phyloP scores from a whole-genome alignment of 2,797 vertebrate genomes.

The Bradypus variegatus region DNA sequence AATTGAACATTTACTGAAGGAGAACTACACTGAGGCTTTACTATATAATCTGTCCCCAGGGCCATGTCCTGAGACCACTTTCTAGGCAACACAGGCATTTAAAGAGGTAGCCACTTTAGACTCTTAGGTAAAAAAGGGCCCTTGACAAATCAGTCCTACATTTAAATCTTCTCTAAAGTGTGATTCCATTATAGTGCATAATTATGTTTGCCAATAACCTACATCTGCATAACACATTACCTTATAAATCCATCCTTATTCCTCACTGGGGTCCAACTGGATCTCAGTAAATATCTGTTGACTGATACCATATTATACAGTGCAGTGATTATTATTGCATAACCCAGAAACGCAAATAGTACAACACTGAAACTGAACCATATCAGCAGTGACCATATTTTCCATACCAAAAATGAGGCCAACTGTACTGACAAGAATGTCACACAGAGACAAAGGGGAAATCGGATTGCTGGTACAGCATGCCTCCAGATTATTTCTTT shows the following conservation, averaged over 20 bases:
- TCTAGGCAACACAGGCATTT: neutral
- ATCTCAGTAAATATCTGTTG: neutral
- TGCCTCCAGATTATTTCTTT: neutral
- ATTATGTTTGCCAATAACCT: neutral
- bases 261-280: neutral
- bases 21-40: neutral
- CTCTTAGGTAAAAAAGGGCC: neutral
- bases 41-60: neutral
- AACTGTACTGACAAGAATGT: neutral
- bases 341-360: neutral
- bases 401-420: neutral
- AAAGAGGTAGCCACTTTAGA: neutral
- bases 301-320: fast-evolving
- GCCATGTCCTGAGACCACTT: neutral
- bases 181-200: neutral
- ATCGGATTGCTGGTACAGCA: fast-evolving
- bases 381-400: neutral
- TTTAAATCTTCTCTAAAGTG: neutral
- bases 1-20: neutral
- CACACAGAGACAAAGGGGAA: neutral
- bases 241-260: neutral
- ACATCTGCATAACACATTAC: neutral
- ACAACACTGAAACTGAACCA: neutral
- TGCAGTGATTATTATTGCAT: neutral
- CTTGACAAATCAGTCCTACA: neutral